Evolutionary conservation across 2,797 vertebrate genomes (phyloP), one percentile per base, ranked within the genome.

Genomic region (Simalia tracyae): DNA sequence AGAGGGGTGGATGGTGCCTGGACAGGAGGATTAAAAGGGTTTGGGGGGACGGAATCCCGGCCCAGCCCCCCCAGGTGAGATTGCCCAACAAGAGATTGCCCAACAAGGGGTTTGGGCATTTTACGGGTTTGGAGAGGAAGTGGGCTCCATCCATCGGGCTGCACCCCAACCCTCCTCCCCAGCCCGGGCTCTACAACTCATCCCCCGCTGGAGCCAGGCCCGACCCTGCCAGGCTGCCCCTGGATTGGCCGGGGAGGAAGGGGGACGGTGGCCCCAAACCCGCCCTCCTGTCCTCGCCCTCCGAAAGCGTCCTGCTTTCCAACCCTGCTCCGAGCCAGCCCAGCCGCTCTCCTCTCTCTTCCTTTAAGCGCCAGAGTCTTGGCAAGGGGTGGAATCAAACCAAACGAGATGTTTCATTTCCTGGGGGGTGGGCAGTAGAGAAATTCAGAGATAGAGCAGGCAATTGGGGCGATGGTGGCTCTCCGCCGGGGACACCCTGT

Each of bases 281-380:
- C 63, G 2, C 8, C 26, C 6, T 14, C 36, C 31, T 10, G 5
- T 50, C 11, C 87, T 91, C 85, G 8, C 22, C 5, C 66, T 92
- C n/a, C 17, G 61, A 87, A 91, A 64, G 56, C 10, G 36, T 10
- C 72, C 72, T 72, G 31, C n/a, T 72, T 36, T 15, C 60, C 19
- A 19, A 19, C 17, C 68, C 15, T 22, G 72, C 17, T 17, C 36
- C 9, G 7, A 50, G 31, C 36, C 68, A 42, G 14, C 57, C 64
- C 66, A 19, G 17, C 87, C 28, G 86, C 57, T 64, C 59, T 57
- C 24, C 90, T 36, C 91, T 95, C 94, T 96, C 96, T 96, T 96
- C 96, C 96, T 97, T 96, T 96, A 96, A 92, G 96, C 96, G 96
- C 97, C 96, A 93, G 94, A 97, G 96, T 97, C 96, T 97, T 96